phyloP scores from a whole-genome alignment of 2,888 invertebrate genomes.

The Neoscelio sp. region DNA sequence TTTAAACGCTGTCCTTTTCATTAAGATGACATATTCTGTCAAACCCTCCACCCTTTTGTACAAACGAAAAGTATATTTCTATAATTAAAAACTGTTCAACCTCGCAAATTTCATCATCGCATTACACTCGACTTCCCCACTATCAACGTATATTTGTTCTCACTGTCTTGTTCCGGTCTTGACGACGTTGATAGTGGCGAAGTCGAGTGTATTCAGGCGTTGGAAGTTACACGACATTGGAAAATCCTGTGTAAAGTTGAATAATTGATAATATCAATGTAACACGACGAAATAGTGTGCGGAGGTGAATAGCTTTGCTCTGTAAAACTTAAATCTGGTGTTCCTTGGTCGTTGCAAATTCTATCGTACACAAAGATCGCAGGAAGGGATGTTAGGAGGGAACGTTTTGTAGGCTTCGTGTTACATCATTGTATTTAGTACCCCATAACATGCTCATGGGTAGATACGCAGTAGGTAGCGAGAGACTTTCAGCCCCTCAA shows the following conservation, averaged over 20 bases:
- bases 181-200: no score
- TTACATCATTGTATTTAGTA: slow-evolving; percentile 78
- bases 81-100: no score
- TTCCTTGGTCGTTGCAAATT: slow-evolving; percentile 51
- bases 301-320: background rate
- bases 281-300: slow-evolving; percentile 1
- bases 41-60: no score
- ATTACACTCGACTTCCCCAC: no score
- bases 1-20: slow-evolving; percentile 12
- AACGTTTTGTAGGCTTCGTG: slow-evolving; percentile 75
- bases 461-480: slow-evolving; percentile 69
- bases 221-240: no score
- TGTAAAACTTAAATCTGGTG: slow-evolving; percentile 26
- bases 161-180: no score
- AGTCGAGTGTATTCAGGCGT: no score
- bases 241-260: background rate
- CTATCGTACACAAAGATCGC: slow-evolving; percentile 38
- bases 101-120: background rate
- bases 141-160: no score
- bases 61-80: no score
- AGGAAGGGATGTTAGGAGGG: slow-evolving; percentile 67
- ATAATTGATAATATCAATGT: slow-evolving; percentile 23
- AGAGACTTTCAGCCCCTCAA: slow-evolving; percentile 62
- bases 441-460: slow-evolving; percentile 74
- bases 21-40: no score